A percentile compares a stretch with the other conserved stretches of the same genome.
phyloP scores from a whole-genome alignment of 1,140 invertebrate genomes.

The Zeugodacus cucurbitae region DNA sequence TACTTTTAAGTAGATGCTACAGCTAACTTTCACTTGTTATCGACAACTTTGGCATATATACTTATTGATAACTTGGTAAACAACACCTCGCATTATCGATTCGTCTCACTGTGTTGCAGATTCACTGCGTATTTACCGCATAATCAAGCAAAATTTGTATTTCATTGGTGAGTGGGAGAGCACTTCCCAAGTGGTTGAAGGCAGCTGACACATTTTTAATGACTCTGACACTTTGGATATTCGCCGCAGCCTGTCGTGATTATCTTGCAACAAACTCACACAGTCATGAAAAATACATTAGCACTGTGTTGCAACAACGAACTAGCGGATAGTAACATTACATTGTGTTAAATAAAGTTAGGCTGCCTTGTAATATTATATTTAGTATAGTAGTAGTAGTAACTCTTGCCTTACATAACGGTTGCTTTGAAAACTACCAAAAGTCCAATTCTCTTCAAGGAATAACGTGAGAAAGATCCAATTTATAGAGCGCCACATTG shows the following conservation, averaged over 20 bases:
- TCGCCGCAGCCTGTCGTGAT: background rate
- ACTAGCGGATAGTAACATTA: no score
- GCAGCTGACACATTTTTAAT: background rate
- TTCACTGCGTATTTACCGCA: no score
- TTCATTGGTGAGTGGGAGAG: background rate
- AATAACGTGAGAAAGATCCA: no score
- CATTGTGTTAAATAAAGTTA: no score
- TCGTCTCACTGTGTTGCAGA: background rate
- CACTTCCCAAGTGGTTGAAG: background rate
- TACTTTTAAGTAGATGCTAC: no score
- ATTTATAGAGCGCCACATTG: no score
- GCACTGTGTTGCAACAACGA: background rate
- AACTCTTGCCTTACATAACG: no score
- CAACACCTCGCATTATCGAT: background rate
- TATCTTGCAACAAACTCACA: background rate
- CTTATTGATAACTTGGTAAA: background rate
- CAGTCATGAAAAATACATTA: background rate
- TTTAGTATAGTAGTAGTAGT: no score
- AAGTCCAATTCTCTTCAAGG: no score
- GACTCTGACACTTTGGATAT: background rate
- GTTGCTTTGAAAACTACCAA: no score
- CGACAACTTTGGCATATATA: background rate
- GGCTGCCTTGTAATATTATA: background rate
- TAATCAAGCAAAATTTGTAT: no score
- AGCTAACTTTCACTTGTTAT: background rate